Conservation (phyloP, 2,888 invertebrate species). For the Cancer borealis region DNA sequence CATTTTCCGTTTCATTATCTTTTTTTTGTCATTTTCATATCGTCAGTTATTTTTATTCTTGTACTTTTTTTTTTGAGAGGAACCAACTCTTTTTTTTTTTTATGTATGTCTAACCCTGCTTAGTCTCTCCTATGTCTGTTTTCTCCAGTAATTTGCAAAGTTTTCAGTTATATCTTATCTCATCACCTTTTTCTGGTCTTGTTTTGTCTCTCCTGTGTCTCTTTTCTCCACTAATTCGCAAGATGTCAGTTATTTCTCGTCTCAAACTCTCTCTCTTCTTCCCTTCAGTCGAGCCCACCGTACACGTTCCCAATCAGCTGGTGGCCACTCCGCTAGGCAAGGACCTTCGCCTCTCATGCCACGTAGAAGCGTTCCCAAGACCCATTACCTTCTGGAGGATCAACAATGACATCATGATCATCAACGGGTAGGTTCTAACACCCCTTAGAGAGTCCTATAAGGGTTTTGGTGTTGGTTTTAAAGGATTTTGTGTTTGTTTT, state of each 20-base stretch:
- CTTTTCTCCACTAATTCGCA: neutral
- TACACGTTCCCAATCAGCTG: conserved; percentile 73
- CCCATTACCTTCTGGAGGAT: conserved; percentile 76
- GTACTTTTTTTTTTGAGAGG: neutral
- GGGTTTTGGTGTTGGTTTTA: no score
- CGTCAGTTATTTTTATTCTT: neutral
- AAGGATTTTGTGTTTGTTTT: neutral
- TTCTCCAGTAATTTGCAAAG: neutral
- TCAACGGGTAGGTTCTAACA: conserved; percentile 68
- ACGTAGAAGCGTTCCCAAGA: conserved; percentile 75
- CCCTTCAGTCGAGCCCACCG: conserved; percentile 70
- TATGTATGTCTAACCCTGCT: no score
- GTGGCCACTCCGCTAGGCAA: conserved; percentile 75
- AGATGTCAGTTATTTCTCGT: neutral
- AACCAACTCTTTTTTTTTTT: no score
- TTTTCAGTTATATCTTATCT: neutral
- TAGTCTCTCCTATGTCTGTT: no score
- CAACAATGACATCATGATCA: conserved; percentile 71
- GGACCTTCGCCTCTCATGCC: conserved; percentile 69
- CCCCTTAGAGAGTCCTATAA: neutral
- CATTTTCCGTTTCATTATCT: neutral
- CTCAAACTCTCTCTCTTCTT: neutral
- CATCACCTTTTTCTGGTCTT: neutral
- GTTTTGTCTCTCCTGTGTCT: neutral
- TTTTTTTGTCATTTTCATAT: no score